phyloP scores from a whole-genome alignment of 2,113 vertebrate genomes.

The Baryphthengus martii region DNA sequence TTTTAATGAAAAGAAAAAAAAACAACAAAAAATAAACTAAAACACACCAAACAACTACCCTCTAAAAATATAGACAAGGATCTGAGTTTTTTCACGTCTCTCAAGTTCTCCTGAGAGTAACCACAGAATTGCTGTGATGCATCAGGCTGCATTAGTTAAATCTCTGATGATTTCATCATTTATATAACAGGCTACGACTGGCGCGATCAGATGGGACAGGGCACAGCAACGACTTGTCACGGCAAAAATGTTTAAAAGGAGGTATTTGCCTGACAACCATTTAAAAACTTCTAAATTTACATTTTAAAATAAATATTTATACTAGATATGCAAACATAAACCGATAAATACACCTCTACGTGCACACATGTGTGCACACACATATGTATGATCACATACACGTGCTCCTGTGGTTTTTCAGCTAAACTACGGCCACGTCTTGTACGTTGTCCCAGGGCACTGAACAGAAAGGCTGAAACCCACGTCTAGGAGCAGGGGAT shows the following conservation, averaged over 20 bases:
- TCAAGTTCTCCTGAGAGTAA: background rate
- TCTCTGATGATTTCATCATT: background rate
- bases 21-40: background rate
- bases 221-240: background rate
- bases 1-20: background rate
- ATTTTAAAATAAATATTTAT: background rate
- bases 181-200: background rate
- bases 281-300: background rate
- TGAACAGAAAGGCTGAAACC: background rate
- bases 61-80: background rate
- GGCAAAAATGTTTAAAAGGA: background rate
- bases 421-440: background rate
- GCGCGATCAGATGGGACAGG: background rate
- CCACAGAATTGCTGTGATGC: background rate
- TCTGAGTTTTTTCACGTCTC: background rate
- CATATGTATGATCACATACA: constrained; percentile 1
- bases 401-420: constrained; percentile 1
- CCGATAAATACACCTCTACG: background rate
- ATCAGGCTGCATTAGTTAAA: background rate
- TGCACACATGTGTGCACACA: background rate
- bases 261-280: background rate
- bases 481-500: background rate
- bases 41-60: background rate
- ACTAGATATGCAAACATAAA: background rate
- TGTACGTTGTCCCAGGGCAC: background rate